Base-by-base conservation (phyloP, 2,797 vertebrate species). In the Moxostoma hubbsi region DNA sequence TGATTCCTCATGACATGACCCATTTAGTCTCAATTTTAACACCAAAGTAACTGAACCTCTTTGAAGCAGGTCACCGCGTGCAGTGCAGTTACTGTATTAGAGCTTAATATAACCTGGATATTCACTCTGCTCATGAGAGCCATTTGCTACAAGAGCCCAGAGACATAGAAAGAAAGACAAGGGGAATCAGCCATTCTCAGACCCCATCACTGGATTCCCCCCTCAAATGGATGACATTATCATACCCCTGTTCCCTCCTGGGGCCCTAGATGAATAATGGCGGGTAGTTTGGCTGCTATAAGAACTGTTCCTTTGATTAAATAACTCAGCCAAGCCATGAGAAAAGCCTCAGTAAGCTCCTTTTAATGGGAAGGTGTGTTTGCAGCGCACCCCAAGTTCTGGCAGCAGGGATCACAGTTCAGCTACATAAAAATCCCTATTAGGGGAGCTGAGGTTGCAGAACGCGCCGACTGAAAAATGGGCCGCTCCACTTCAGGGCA, bases 391-490 rank as follows among this genome's bases (percentile, higher is more conserved):
- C 88, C 83, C 80, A 73, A 90, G 83, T 89, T 82, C 87, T 93
- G 88, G 84, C 90, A 84, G 86, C 82, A 57, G 87, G 93, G 94
- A 94, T 95, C 94, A 91, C 36, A 87, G 92, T 91, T 94, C 87
- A 89, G 88, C 75, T 85, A 88, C 89, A 87, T 87, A 86, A 92
- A 91, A 91, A 84, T 88, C 85, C 90, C 89, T 94, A 93, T 92
- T 95, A 92, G 89, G 85, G 89, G 91, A 95, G 95, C 94, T 96
- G 95, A 97, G 93, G 87, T 91, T 93, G 95, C 96, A 95, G 87
- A 96, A 95, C 89, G 67, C 85, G 82, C 71, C 83, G 90, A 88
- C 89, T 95, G 94, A 95, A 94, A 96, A 96, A 95, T 95, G 90
- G 91, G 84, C 86, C 24, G 13, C 87, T 89, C 82, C 85, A 93